Percentiles rank a stretch among this genome's conserved stretches.
Evolutionary conservation across 2,797 vertebrate species (phyloP).

Genomic region (Urophycis tenuis): DNA sequence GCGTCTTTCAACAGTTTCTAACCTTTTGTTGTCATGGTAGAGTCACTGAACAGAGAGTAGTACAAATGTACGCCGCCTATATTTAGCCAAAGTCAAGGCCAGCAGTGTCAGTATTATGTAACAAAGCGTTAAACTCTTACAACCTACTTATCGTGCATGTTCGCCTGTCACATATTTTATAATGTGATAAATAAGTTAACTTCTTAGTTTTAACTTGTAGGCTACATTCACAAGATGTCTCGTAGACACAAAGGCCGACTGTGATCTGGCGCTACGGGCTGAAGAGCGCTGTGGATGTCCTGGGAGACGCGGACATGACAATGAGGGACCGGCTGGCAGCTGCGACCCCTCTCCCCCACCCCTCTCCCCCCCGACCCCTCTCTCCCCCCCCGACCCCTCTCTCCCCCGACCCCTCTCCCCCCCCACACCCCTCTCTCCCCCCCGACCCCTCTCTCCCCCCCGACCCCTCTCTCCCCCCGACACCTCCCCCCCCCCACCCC

Average conservation of each 20-base stretch:
- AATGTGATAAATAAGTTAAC: too few relatives aligned
- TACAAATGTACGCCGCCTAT: not conserved
- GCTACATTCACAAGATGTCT: not conserved
- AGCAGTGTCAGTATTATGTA: not conserved
- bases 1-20: not conserved
- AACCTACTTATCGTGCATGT: too few relatives aligned
- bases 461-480: too few relatives aligned
- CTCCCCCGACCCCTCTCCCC: not conserved
- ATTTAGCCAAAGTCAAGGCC: not conserved
- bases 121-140: too few relatives aligned
- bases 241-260: conserved; percentile 48
- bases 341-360: conserved; percentile 18
- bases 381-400: conserved; percentile 1
- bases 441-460: conserved; percentile 41
- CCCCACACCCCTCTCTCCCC: conserved; percentile 58
- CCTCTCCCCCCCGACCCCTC: conserved; percentile 51
- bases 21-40: not conserved
- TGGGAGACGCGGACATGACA: conserved; percentile 64
- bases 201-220: not conserved
- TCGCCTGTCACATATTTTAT: too few relatives aligned
- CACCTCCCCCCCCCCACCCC: too few relatives aligned
- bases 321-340: conserved; percentile 64
- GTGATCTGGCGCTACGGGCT: conserved; percentile 44
- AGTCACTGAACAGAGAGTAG: not conserved
- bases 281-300: conserved; percentile 40